phyloP scores from a whole-genome alignment of 1,140 invertebrate species.

The Drosophila jambulina region DNA sequence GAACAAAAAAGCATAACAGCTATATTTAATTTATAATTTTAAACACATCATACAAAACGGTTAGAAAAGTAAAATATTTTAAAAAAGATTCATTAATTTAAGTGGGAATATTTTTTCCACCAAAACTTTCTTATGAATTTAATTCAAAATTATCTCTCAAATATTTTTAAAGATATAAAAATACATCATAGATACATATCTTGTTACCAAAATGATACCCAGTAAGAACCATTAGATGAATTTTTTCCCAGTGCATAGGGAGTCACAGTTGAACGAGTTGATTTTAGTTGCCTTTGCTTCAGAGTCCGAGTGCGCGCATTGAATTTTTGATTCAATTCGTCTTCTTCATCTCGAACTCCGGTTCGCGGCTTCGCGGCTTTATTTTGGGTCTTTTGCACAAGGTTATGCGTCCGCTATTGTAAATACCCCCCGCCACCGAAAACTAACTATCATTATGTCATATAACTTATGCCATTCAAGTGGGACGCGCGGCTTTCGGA shows the following conservation, averaged over 20 bases:
- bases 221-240: neutral
- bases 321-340: slow-evolving; percentile 77
- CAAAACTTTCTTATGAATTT: no score
- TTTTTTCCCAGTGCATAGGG: slow-evolving; percentile 21
- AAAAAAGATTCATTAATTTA: neutral
- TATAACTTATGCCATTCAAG: slow-evolving; percentile 44
- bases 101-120: neutral
- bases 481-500: slow-evolving; percentile 4
- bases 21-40: neutral
- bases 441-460: slow-evolving; percentile 58
- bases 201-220: neutral
- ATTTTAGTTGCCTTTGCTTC: slow-evolving; percentile 44
- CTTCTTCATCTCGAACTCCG: slow-evolving; percentile 54
- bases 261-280: slow-evolving; percentile 57
- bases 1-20: no score
- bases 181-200: neutral
- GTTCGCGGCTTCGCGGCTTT: slow-evolving; percentile 32
- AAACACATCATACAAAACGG: no score
- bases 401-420: slow-evolving; percentile 62
- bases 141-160: rapidly evolving
- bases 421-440: slow-evolving; percentile 46
- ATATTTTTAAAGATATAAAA: neutral
- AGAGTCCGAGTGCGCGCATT: slow-evolving; percentile 66
- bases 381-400: slow-evolving; percentile 62
- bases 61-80: no score